Evolutionary conservation across 2,797 vertebrate species (phyloP), one percentile per base, ranked within the genome.

Genomic region (Lophura swinhoii): DNA sequence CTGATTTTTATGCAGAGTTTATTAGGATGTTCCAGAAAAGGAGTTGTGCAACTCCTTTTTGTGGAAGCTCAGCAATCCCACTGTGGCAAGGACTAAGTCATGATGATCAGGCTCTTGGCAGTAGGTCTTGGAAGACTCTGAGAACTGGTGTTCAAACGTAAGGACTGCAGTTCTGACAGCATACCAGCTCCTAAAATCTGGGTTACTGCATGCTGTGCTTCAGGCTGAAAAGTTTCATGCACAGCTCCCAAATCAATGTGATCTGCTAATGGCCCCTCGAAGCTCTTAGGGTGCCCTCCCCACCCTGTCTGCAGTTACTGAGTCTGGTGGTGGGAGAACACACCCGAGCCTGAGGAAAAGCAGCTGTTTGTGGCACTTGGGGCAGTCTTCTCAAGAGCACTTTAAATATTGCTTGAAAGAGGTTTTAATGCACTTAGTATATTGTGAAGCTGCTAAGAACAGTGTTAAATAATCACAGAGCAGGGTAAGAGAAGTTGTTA

Each of bases 321-420:
- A 75, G 55, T 44, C 69, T 75, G 91, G 68, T 46, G 87, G 76
- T 75, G 94, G 95, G 94, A 95, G 95, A 79, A 96, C 90, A n/a
- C 71, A 78, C 96, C 90, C 86, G 56, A 71, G 80, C 46, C 24
- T 83, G 88, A 84, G 71, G 48, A 67, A 76, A 78, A 96, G 82
- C 84, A 96, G 87, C 84, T 58, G 74, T 88, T 95, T 93, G 93
- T 88, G 95, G 91, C 93, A 96, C 78, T 59, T 74, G 73, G 69
- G 90, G 51, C 53, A 87, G 92, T 75, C 86, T 96, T 95, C 81
- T 90, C 78, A 95, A 91, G n/a, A 88, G 73, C 48, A 48, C 81
- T 94, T 75, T 14, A 79, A 85, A 71, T 88, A 15, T 48, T n/a
- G 41, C 90, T 62, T 87, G 86, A 91, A 82, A 94, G 88, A 81